phyloP scores from a whole-genome alignment of 2,797 vertebrate species.

The Odontamblyopus lacepedii region DNA sequence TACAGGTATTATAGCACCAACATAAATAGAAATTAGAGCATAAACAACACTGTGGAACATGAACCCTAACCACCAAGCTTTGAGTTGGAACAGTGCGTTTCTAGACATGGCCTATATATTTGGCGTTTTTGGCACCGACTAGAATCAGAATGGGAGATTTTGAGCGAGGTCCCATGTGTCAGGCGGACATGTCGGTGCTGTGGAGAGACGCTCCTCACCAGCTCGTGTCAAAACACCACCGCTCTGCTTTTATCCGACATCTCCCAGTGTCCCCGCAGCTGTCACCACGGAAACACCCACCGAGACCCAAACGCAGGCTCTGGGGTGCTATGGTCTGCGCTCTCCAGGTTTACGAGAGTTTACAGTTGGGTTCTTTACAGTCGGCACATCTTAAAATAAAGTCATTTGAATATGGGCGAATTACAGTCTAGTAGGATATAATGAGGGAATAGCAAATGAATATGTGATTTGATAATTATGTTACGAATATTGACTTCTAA shows the following conservation, averaged over 20 bases:
- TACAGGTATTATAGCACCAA: too few species aligned
- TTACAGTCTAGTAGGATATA: too few species aligned
- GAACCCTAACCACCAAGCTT: neutral
- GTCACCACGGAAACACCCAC: neutral
- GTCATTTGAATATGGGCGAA: neutral
- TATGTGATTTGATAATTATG: too few species aligned
- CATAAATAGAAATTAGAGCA: too few species aligned
- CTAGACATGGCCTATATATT: conserved; percentile 53
- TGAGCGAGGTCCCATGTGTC: conserved; percentile 54
- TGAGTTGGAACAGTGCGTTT: neutral
- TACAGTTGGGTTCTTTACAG: neutral
- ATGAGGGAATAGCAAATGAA: too few species aligned
- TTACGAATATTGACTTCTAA: too few species aligned
- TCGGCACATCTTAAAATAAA: neutral
- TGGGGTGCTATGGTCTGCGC: neutral
- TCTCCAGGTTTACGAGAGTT: neutral
- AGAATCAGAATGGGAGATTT: conserved; percentile 37
- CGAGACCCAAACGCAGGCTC: neutral
- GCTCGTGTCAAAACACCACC: conserved; percentile 21
- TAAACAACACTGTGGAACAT: too few species aligned
- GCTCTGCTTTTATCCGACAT: conserved; percentile 8
- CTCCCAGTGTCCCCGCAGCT: conserved; percentile 19
- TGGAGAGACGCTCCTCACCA: conserved; percentile 36
- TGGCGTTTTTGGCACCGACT: conserved; percentile 44
- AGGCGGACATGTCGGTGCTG: conserved; percentile 47